Percentiles rank a stretch among this genome's conserved stretches.
Conservation (phyloP, 2,797 vertebrate species). For the Echiichthys vipera region DNA sequence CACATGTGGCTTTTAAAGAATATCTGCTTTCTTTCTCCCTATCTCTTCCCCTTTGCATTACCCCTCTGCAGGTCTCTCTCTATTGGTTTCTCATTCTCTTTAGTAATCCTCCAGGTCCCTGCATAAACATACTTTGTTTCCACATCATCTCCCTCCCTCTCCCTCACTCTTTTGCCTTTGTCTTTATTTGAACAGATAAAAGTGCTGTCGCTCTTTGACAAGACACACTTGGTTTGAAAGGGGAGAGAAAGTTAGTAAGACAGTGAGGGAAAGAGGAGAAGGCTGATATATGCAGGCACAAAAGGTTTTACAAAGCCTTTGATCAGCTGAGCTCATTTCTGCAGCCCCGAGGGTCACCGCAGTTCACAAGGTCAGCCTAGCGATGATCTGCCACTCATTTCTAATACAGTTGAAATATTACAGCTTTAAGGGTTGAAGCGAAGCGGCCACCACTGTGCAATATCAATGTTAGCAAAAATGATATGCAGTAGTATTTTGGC, state of each 20-base stretch:
- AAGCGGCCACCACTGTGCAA: no score
- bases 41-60: neutral
- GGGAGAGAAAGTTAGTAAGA: constrained; percentile 46
- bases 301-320: constrained; percentile 72
- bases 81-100: constrained; percentile 26
- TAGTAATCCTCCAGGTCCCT: constrained; percentile 27
- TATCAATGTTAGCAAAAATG: constrained; percentile 24
- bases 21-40: neutral
- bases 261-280: constrained; percentile 47
- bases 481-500: neutral
- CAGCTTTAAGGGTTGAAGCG: constrained; percentile 35
- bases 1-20: constrained; percentile 30
- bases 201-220: constrained; percentile 62
- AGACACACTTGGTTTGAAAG: constrained; percentile 43
- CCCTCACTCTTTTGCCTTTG: neutral
- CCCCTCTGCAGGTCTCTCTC: constrained; percentile 12
- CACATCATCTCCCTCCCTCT: constrained; percentile 24
- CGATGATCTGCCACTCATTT: constrained; percentile 60
- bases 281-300: constrained; percentile 61
- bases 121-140: constrained; percentile 54
- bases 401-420: constrained; percentile 39
- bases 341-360: constrained; percentile 47
- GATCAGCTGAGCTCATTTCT: constrained; percentile 69
- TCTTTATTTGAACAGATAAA: constrained; percentile 70
- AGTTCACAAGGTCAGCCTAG: constrained; percentile 72